Conservation (phyloP, 2,113 vertebrate genomes). For the Hippoglossus stenolepis region DNA sequence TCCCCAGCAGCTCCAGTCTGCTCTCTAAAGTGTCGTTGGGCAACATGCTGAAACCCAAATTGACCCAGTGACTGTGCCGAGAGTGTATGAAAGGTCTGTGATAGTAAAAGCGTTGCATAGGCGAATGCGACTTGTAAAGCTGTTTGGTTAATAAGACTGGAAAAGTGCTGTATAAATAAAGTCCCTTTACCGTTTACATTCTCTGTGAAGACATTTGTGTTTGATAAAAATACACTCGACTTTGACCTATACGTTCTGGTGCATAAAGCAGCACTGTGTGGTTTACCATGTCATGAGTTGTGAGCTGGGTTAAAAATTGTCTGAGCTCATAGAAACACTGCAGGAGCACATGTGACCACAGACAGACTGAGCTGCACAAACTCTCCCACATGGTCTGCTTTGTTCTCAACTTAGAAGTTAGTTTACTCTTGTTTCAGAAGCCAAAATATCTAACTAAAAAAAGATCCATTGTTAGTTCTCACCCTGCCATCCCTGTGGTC, state of each 20-base stretch:
- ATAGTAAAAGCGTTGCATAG: no score
- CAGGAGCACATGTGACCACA: not conserved
- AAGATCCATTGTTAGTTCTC: constrained; percentile 18
- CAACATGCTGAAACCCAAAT: no score
- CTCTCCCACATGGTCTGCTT: not conserved
- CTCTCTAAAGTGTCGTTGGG: no score
- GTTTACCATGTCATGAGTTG: constrained; percentile 36
- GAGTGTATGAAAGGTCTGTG: no score
- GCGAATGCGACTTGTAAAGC: no score
- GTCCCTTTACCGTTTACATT: not conserved
- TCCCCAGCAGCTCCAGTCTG: no score
- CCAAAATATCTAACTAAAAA: not conserved
- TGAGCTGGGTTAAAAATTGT: not conserved
- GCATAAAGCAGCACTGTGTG: constrained; percentile 24
- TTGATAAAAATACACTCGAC: constrained; percentile 33
- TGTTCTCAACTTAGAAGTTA: not conserved
- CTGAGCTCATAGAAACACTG: not conserved
- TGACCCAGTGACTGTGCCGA: no score
- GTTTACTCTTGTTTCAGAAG: not conserved
- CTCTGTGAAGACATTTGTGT: not conserved
- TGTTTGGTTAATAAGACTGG: no score
- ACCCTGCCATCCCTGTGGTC: constrained; percentile 65
- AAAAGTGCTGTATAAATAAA: no score
- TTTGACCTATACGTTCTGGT: not conserved
- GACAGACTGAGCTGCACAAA: constrained; percentile 2